Evolutionary conservation across 2,888 invertebrate species (phyloP).

Genomic region (Zygogramma bicolorata): DNA sequence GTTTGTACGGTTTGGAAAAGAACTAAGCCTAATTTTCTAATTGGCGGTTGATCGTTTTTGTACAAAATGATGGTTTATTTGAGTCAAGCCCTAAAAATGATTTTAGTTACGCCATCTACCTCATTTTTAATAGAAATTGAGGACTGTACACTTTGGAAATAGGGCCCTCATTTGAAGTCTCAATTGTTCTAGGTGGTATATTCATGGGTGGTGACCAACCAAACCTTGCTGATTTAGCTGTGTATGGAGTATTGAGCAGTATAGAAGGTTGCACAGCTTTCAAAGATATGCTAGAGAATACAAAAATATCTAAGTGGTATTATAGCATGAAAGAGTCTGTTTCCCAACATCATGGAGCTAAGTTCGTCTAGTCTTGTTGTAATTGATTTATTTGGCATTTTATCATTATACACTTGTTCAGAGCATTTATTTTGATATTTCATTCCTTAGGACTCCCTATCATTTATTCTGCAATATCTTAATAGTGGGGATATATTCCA

Average conservation of each 20-base stretch:
- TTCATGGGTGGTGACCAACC: conserved; percentile 92
- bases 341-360: conserved; percentile 71
- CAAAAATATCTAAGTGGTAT: conserved; percentile 85
- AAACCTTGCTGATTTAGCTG: conserved; percentile 91
- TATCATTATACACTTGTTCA: neutral
- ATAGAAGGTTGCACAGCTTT: conserved; percentile 95
- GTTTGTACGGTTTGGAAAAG: too few species aligned
- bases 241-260: conserved; percentile 90
- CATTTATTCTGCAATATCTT: too few species aligned
- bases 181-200: conserved; percentile 49
- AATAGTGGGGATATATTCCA: too few species aligned
- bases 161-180: neutral
- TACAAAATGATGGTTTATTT: too few species aligned
- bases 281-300: conserved; percentile 80
- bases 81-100: too few species aligned
- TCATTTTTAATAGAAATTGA: too few species aligned
- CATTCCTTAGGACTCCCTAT: neutral
- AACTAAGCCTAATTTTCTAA: too few species aligned
- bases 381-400: neutral
- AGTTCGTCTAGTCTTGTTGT: conserved; percentile 44
- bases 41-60: too few species aligned
- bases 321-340: conserved; percentile 77
- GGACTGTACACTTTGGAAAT: too few species aligned
- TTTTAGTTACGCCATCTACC: too few species aligned
- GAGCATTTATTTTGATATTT: neutral